Percentiles rank a stretch among this genome's conserved stretches.
These are phyloP conservation scores for Zingel zingel DNA, from an alignment of 2,113 vertebrate genomes.

Conservation along the genomic window DNA sequence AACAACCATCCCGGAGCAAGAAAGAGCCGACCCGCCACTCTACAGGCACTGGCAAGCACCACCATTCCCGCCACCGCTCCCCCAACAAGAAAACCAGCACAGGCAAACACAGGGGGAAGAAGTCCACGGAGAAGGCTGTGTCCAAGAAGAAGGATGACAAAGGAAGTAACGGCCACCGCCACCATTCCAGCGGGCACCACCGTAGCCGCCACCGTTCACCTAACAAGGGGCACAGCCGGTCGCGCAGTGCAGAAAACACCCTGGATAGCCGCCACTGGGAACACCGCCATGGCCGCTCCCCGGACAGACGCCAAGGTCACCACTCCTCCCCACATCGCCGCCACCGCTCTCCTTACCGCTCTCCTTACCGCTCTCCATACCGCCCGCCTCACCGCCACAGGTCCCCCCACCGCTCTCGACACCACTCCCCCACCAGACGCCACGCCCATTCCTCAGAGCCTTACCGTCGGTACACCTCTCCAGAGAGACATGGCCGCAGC, in stretches of 20 bases:
- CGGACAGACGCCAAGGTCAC: conserved; percentile 80
- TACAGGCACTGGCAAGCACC: conserved; percentile 87
- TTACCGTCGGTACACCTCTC: conserved; percentile 75
- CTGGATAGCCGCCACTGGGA: conserved; percentile 83
- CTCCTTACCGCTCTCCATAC: conserved; percentile 85
- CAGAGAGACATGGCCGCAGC: conserved; percentile 79
- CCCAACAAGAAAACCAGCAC: conserved; percentile 83
- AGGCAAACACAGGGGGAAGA: conserved; percentile 69
- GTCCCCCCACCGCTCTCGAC: conserved; percentile 84
- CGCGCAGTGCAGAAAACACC: conserved; percentile 90
- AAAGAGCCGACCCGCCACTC: conserved; percentile 86
- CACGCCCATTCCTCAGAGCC: conserved; percentile 73
- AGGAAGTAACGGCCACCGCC: conserved; percentile 76
- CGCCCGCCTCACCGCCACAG: conserved; percentile 63
- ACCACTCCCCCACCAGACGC: conserved; percentile 86
- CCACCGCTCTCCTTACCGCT: conserved; percentile 72
- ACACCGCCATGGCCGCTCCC: conserved; percentile 86
- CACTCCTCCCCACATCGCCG: conserved; percentile 76
- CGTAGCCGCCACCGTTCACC: conserved; percentile 83
- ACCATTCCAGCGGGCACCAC: conserved; percentile 78
- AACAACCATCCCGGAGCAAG: conserved; percentile 92
- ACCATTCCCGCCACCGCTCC: conserved; percentile 87
- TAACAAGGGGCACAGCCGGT: conserved; percentile 85
- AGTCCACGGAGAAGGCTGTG: conserved; percentile 37
- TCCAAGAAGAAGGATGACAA: conserved; percentile 71